Evolutionary conservation across 1,140 invertebrate species (phyloP).

Genomic region (Melanaphis sacchari): DNA sequence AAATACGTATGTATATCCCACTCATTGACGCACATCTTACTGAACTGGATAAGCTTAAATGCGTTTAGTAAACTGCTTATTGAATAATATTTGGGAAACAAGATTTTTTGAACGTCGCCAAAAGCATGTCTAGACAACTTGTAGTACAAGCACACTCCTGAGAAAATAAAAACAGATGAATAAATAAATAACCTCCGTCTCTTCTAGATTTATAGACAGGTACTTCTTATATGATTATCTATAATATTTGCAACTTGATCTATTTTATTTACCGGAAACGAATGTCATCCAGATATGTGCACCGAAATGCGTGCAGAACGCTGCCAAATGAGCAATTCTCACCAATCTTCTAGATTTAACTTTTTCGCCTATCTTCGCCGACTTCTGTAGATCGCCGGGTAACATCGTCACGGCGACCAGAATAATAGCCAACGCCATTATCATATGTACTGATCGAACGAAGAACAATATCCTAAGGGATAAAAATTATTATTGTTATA

Average conservation of each 20-base stretch:
- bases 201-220: too few relatives aligned
- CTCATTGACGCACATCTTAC: constrained; percentile 66
- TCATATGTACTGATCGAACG: constrained; percentile 77
- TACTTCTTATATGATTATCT: too few relatives aligned
- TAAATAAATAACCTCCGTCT: too few relatives aligned
- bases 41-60: constrained; percentile 74
- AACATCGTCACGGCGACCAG: constrained; percentile 65
- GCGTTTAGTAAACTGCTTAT: constrained; percentile 78
- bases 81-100: constrained; percentile 86
- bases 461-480: constrained; percentile 73
- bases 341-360: constrained; percentile 63
- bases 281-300: constrained; percentile 90
- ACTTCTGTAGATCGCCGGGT: neutral
- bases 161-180: constrained; percentile 54
- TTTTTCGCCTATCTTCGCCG: constrained; percentile 56
- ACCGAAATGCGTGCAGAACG: constrained; percentile 79
- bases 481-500: constrained; percentile 56
- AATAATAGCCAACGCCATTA: constrained; percentile 71
- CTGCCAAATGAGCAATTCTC: constrained; percentile 73
- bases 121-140: constrained; percentile 82
- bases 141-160: constrained; percentile 83
- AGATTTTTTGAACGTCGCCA: constrained; percentile 80
- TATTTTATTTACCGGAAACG: constrained; percentile 72
- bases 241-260: too few relatives aligned
- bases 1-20: constrained; percentile 63